Evolutionary conservation across 1,140 invertebrate species (phyloP).

Genomic region (Trichomalopsis sarcophagae): DNA sequence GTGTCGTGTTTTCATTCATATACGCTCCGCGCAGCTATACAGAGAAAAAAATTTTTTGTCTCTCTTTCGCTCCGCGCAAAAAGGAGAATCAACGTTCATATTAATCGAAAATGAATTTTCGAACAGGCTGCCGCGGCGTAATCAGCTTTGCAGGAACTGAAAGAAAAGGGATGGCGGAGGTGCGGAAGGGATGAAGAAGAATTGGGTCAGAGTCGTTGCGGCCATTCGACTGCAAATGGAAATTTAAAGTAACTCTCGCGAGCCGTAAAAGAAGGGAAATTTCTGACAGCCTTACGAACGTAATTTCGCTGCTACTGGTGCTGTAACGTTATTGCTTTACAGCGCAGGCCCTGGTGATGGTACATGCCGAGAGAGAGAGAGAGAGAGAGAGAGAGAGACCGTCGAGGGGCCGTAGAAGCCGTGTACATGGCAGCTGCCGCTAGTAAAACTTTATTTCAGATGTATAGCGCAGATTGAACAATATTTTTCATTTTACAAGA

Average conservation of each 20-base stretch:
- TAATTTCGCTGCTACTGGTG: conserved; percentile 6
- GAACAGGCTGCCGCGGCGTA: background rate
- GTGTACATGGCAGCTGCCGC: background rate
- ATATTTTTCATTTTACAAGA: conserved; percentile 5
- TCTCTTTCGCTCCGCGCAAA: background rate
- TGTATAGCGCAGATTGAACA: conserved; percentile 3
- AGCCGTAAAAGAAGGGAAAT: conserved; percentile 11
- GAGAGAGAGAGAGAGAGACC: background rate
- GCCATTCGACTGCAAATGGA: conserved; percentile 11
- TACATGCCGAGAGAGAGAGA: background rate
- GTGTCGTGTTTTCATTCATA: conserved; percentile 5
- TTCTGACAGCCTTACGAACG: conserved; percentile 22
- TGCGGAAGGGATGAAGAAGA: background rate
- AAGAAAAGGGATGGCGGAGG: background rate
- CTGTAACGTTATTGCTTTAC: conserved; percentile 25
- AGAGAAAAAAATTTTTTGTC: background rate
- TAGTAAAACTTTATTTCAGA: conserved; percentile 37
- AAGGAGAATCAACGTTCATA: background rate
- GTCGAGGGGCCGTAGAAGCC: background rate
- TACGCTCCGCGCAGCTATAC: background rate
- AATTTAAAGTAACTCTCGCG: conserved; percentile 34
- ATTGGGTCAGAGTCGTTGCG: conserved; percentile 10
- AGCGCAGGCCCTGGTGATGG: background rate
- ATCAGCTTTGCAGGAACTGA: background rate
- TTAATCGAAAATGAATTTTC: background rate